A percentile compares a stretch with the other conserved stretches of the same genome.
Evolutionary conservation across 1,140 invertebrate species (phyloP).

Genomic region (Bombus huntii): DNA sequence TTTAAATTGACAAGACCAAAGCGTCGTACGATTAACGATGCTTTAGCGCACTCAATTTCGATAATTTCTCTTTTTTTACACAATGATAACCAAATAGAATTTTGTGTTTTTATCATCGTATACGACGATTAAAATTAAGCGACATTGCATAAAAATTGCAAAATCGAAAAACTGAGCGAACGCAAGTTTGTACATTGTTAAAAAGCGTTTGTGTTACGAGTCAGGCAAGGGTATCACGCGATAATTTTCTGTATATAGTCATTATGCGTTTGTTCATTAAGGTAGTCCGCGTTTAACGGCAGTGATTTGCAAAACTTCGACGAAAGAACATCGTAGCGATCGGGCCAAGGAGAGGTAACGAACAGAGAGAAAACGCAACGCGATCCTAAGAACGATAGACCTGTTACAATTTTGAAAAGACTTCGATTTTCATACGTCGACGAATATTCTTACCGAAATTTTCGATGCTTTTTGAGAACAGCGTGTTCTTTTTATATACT

Average conservation of each 20-base stretch:
- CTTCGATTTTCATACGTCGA: not conserved
- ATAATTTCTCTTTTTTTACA: not conserved
- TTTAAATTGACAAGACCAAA: not conserved
- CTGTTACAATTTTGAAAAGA: not conserved
- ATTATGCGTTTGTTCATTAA: slow-evolving; percentile 36
- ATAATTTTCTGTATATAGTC: slow-evolving; percentile 50
- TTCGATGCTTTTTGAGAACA: not conserved
- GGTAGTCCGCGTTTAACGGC: not conserved
- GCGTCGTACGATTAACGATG: not conserved
- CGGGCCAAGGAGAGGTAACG: not conserved
- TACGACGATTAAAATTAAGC: not conserved
- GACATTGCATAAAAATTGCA: not conserved
- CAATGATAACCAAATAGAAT: not conserved
- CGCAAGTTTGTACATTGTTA: slow-evolving; percentile 27
- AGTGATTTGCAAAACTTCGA: slow-evolving; percentile 19
- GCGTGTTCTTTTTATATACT: not conserved
- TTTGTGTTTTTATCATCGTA: not conserved
- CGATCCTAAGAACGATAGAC: not conserved
- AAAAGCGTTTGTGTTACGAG: slow-evolving; percentile 9
- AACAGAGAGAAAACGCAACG: not conserved
- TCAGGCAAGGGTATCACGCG: slow-evolving; percentile 7
- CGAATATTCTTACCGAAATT: not conserved
- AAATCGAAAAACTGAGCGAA: not conserved
- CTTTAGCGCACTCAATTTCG: too few relatives aligned
- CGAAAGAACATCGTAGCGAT: slow-evolving; percentile 5